phyloP scores from a whole-genome alignment of 2,113 vertebrate species.

The Acrocephalus kingi region DNA sequence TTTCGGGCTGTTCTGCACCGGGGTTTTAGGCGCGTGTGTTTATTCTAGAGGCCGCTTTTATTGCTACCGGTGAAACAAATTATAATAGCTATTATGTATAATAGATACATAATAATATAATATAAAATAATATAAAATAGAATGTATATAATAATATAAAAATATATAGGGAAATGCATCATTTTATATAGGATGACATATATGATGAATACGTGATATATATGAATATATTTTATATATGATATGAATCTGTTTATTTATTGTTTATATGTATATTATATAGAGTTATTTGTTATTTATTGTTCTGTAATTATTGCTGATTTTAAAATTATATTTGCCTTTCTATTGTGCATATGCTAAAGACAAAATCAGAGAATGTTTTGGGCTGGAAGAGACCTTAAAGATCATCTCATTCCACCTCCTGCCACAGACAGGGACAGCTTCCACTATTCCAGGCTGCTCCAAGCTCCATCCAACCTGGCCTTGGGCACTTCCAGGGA shows the following conservation, averaged over 20 bases:
- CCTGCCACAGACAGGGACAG: background rate
- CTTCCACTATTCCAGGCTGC: accelerated
- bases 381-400: background rate
- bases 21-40: accelerated
- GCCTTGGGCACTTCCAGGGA: background rate
- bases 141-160: background rate
- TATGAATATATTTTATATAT: no score
- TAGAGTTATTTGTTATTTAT: background rate
- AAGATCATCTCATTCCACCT: no score
- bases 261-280: background rate
- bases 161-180: background rate
- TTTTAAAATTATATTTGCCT: background rate
- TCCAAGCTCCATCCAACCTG: background rate
- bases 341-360: background rate
- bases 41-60: background rate
- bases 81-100: background rate
- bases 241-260: background rate
- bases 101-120: background rate
- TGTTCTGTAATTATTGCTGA: background rate
- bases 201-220: no score
- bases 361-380: background rate
- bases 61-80: background rate
- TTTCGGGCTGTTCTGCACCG: background rate
- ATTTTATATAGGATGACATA: no score
- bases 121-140: no score